phyloP scores from a whole-genome alignment of 2,113 vertebrate species.

The Chionis minor region DNA sequence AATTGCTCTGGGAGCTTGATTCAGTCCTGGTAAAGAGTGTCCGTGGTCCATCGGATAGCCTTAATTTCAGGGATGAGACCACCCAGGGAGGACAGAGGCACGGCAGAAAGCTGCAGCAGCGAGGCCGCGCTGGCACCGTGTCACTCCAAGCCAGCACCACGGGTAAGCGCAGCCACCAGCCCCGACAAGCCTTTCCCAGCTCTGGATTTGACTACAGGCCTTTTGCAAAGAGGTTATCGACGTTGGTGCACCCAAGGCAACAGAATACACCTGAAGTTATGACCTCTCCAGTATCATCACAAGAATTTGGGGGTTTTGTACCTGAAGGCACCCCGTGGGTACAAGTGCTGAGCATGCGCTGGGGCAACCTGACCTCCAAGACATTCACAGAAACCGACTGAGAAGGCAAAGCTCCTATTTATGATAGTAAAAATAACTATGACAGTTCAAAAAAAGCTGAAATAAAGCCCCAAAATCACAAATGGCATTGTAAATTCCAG shows the following conservation, averaged over 20 bases:
- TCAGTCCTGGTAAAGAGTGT: not conserved
- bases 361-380: fast-evolving
- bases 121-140: not conserved
- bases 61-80: not conserved
- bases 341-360: fast-evolving
- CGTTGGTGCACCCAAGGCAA: fast-evolving
- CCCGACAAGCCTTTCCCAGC: not conserved
- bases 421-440: not conserved
- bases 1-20: not conserved
- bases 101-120: not conserved
- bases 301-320: not conserved
- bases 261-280: fast-evolving
- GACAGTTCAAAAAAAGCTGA: not conserved
- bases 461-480: not conserved
- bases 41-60: not conserved
- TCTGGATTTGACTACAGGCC: not conserved
- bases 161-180: not conserved
- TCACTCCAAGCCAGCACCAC: not conserved
- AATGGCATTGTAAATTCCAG: not conserved
- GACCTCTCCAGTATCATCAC: not conserved
- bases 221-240: fast-evolving
- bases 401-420: not conserved
- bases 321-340: not conserved
- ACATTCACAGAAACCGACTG: fast-evolving
- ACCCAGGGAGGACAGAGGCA: not conserved